Base-by-base conservation (phyloP, 2,113 vertebrate species). In the Sylvilagus bachmani region DNA sequence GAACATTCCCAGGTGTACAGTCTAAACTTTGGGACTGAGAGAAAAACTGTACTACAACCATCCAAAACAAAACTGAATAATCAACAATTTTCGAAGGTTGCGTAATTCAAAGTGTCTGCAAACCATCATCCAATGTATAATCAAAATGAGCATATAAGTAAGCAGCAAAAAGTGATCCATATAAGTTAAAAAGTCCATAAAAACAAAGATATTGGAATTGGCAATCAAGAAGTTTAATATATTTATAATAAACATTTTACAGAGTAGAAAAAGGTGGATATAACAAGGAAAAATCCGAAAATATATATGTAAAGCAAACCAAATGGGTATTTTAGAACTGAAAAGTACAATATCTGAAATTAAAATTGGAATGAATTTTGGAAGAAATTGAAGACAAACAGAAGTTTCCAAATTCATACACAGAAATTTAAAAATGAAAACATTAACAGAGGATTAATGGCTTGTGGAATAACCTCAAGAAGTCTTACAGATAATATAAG, bases 91-190 rank as follows among this genome's bases (percentile, higher is more conserved):
- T 81, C 24, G 44, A 51, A 66, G 22, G 9, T 88, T 92, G 70
- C 21, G n/a, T 29, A 89, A 75, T 71, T 25, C 27, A 86, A 58
- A 93, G 29, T 92, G 27, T 69, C 70, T 85, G 36, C 13, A 80
- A 90, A 94, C 89, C 91, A 81, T 64, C 25, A 89, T 71, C 73
- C n/a, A 36, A 21, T 49, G 24, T 82, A 82, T 1, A 89, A 86
- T 67, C 25, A 86, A 86, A 75, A 58, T 44, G 58, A 58, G 49
- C 10, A 67, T 66, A n/a, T 38, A 27, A 49, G 11, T n/a, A 90
- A 12, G 4, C n/a, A 70, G 24, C 38, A 83, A 88, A 84, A 10
- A 29, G n/a, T 62, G 29, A 90, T 3, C 29, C 85, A 33, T n/a
- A 67, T 19, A 81, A 49, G 81, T 90, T 25, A 83, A 77, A 92